Conservation (phyloP, 1,140 invertebrate genomes). For the Drosophila obscura region DNA sequence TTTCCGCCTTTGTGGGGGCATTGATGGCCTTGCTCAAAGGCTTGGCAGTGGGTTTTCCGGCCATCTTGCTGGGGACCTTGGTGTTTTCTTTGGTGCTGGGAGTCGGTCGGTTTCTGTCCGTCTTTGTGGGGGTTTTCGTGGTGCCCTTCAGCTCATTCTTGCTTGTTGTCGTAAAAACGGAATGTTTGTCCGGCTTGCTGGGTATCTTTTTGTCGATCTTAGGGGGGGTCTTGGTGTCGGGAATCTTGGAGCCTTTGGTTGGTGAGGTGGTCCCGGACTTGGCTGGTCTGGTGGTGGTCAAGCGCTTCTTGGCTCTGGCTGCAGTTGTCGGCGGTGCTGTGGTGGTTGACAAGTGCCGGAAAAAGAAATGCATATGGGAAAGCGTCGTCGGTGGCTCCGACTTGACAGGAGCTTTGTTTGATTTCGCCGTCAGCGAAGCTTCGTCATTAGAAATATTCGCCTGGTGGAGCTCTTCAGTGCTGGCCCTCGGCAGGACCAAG, state of each 20-base stretch:
- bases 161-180: too few species aligned
- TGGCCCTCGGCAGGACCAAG: background rate
- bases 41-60: too few species aligned
- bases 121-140: too few species aligned
- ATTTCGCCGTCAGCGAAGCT: background rate
- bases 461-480: background rate
- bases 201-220: background rate
- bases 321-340: background rate
- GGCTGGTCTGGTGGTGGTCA: too few species aligned
- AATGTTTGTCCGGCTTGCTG: too few species aligned
- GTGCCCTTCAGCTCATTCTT: too few species aligned
- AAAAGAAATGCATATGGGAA: constrained; percentile 3
- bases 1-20: too few species aligned
- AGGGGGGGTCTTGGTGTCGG: background rate
- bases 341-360: background rate
- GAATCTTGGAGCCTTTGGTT: background rate
- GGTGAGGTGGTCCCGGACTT: too few species aligned
- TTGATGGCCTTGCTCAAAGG: too few species aligned
- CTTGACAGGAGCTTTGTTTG: background rate
- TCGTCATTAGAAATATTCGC: background rate
- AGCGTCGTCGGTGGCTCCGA: background rate
- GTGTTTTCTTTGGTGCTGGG: too few species aligned
- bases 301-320: background rate
- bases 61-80: too few species aligned
- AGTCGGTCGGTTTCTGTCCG: too few species aligned